Conservation (phyloP, 2,888 invertebrate genomes). For the Malthinus flaveolus region DNA sequence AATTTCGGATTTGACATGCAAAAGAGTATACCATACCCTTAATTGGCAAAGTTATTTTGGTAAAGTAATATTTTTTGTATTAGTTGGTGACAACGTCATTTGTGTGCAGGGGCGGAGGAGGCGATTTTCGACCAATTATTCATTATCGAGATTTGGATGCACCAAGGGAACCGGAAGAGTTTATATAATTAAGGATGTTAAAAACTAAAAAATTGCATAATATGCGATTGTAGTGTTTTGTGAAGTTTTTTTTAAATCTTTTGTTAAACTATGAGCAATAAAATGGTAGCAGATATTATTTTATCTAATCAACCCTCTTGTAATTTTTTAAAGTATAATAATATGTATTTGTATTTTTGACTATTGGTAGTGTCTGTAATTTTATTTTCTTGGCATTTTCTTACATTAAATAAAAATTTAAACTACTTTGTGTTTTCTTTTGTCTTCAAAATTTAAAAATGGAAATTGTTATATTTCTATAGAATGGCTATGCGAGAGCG, state of each 20-base stretch:
- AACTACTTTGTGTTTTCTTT: no score
- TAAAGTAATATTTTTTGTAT: slow-evolving; percentile 39
- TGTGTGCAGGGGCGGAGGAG: slow-evolving; percentile 66
- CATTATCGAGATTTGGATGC: slow-evolving; percentile 94
- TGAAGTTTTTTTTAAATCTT: background rate
- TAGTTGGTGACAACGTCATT: slow-evolving; percentile 53
- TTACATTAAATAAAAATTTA: background rate
- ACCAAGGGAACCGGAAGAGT: slow-evolving; percentile 87
- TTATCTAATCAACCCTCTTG: no score
- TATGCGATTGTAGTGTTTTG: background rate
- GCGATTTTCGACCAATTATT: slow-evolving; percentile 85
- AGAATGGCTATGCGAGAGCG: no score
- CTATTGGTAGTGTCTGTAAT: background rate
- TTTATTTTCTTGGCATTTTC: background rate
- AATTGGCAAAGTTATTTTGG: background rate
- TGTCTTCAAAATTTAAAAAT: no score
- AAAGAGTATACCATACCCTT: no score
- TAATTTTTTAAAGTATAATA: no score
- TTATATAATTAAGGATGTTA: slow-evolving; percentile 60
- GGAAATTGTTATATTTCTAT: no score
- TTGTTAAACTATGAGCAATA: no score
- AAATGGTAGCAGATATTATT: no score
- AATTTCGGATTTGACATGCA: no score
- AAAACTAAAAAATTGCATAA: background rate
- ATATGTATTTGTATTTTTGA: background rate